A percentile compares a stretch with the other conserved stretches of the same genome.
Conservation (phyloP, 2,888 invertebrate species). For the Cristatella mucedo region DNA sequence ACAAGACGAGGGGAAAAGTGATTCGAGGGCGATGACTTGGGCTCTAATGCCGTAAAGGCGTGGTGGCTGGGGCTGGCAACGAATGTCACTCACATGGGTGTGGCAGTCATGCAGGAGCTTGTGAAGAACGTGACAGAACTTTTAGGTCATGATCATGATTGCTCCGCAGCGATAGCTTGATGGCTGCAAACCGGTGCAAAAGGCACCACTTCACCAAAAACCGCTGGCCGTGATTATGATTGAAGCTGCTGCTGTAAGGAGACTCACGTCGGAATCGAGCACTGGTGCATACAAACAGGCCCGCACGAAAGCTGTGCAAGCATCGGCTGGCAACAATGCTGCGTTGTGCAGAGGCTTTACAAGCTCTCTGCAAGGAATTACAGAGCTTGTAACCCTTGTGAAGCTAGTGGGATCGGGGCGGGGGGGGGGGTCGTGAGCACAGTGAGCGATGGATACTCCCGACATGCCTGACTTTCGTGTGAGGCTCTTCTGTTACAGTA, state of each 20-base stretch:
- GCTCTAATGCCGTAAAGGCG: neutral
- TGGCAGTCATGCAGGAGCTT: constrained; percentile 86
- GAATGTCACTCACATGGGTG: constrained; percentile 46
- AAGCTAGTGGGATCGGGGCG: too few species aligned
- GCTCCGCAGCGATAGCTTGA: constrained; percentile 64
- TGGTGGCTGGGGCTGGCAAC: too few species aligned
- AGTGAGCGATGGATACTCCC: constrained; percentile 53
- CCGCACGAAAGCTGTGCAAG: too few species aligned
- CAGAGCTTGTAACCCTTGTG: too few species aligned
- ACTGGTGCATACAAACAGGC: too few species aligned
- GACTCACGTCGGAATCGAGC: neutral
- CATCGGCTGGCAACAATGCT: too few species aligned
- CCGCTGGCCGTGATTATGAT: constrained; percentile 67
- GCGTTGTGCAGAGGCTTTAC: too few species aligned
- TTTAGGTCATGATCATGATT: constrained; percentile 95
- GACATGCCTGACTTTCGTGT: constrained; percentile 95
- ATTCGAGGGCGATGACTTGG: neutral
- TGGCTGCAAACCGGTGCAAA: constrained; percentile 67
- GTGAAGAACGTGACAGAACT: constrained; percentile 92
- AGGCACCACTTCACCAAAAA: constrained; percentile 77
- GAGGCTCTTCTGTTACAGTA: constrained; percentile 72
- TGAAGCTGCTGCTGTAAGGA: too few species aligned
- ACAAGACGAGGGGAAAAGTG: neutral
- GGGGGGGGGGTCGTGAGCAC: too few species aligned
- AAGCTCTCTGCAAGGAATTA: too few species aligned